These are phyloP conservation scores for Vesta saturnalis DNA, from an alignment of 2,888 invertebrate species.

Conservation along the genomic window DNA sequence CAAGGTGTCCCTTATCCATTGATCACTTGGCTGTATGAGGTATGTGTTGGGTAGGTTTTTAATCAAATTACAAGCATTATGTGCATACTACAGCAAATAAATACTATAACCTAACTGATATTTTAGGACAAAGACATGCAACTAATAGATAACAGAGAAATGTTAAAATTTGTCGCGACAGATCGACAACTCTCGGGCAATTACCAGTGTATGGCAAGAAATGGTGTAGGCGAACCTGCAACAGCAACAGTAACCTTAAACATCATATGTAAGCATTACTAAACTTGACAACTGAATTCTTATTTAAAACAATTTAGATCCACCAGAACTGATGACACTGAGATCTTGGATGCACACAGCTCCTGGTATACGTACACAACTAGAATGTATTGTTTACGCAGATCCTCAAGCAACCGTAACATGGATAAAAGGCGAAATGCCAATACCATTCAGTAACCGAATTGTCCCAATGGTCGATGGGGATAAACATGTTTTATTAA, in stretches of 20 bases:
- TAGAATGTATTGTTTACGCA: slow-evolving; percentile 75
- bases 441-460: slow-evolving; percentile 63
- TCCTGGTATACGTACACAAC: slow-evolving; percentile 73
- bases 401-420: slow-evolving; percentile 75
- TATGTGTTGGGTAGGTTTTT: slow-evolving; percentile 44
- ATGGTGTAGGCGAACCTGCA: slow-evolving; percentile 80
- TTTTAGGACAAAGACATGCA: slow-evolving; percentile 71
- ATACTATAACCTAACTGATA: neutral
- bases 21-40: slow-evolving; percentile 75
- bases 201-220: slow-evolving; percentile 78
- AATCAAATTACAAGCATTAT: neutral
- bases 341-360: slow-evolving; percentile 80
- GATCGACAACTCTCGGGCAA: slow-evolving; percentile 74
- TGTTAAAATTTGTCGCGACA: slow-evolving; percentile 72
- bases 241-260: slow-evolving; percentile 73
- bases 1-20: slow-evolving; percentile 78
- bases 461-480: slow-evolving; percentile 62
- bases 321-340: slow-evolving; percentile 75
- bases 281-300: neutral
- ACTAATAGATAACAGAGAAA: slow-evolving; percentile 68
- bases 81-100: neutral
- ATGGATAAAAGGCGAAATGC: slow-evolving; percentile 73
- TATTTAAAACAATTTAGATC: slow-evolving; percentile 65
- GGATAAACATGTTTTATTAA: slow-evolving; percentile 71
- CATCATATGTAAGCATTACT: slow-evolving; percentile 72